These are phyloP conservation scores for Sebastolobus alascanus DNA, from an alignment of 2,797 vertebrate species.

Conservation along the genomic window DNA sequence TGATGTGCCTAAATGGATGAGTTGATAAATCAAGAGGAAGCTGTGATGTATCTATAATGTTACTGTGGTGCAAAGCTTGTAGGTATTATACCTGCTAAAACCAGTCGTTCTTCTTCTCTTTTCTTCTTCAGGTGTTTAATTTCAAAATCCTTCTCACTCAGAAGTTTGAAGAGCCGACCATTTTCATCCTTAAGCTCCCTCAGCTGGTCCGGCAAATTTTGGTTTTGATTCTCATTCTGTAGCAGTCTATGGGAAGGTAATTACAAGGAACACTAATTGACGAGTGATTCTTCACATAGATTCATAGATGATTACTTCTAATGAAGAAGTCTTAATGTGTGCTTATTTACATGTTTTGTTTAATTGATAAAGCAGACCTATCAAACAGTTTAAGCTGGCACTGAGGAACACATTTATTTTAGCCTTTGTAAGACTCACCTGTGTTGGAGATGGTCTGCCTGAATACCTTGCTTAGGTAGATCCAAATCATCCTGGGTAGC, in stretches of 20 bases:
- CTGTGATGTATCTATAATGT: background rate
- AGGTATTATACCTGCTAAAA: slow-evolving; percentile 86
- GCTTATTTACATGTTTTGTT: background rate
- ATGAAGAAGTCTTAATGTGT: background rate
- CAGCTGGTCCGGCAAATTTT: slow-evolving; percentile 84
- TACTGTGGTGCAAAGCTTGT: background rate
- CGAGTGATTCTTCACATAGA: background rate
- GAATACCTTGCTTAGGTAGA: slow-evolving; percentile 64
- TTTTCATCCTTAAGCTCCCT: slow-evolving; percentile 91
- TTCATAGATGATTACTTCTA: background rate
- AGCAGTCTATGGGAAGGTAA: slow-evolving; percentile 75
- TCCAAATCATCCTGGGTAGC: slow-evolving; percentile 70
- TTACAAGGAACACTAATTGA: background rate
- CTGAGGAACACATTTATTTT: background rate
- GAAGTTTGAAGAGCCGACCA: slow-evolving; percentile 90
- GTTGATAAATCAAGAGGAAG: background rate
- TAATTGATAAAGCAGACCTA: background rate
- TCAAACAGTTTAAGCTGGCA: background rate
- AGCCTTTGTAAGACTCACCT: slow-evolving; percentile 62
- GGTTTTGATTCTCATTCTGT: slow-evolving; percentile 80
- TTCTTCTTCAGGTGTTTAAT: slow-evolving; percentile 90
- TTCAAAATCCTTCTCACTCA: slow-evolving; percentile 93
- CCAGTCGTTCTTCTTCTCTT: slow-evolving; percentile 88
- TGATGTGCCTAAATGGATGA: slow-evolving; percentile 80
- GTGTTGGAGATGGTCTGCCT: slow-evolving; percentile 53